Evolutionary conservation across 1,140 invertebrate species (phyloP), one percentile per base, ranked within the genome.

Genomic region (Micrasema minimum): DNA sequence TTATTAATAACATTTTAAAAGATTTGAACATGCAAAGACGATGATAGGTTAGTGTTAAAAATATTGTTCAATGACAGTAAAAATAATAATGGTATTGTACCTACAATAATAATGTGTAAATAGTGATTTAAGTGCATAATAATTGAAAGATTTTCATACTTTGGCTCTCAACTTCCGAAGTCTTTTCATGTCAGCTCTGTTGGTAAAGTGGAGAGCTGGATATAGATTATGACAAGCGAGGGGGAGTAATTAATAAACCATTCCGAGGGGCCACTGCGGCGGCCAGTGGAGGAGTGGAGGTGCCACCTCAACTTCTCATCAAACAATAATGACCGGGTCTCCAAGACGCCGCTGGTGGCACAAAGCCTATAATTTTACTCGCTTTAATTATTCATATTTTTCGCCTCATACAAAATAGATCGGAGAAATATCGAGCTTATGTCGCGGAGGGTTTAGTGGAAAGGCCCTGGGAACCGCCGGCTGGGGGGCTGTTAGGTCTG

Each of bases 341-440:
- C 45, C 11, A 31, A 65, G 62, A 50, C 62, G 22, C 46, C 62
- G 22, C 1, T 12, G 14, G 12, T 16, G 31, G 23, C 11, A 35
- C 31, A 51, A 46, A 66, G 48, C 65, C 66, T 61, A 69, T 69
- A 69, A 69, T 69, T 69, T 67, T 41, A 20, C 38, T 16, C 22
- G 48, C 1, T 14, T 67, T 67, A 67, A 55, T 55, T 67, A 67
- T 67, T 69, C 53, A 69, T 48, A 37, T 48, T 70, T n/a, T 70
- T 57, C 55, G 45, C 62, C 62, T 62, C 38, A 66, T 70, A 61
- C 55, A 66, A 70, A 69, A 73, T 73, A 70, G 26, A 73, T 66
- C 43, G 67, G 61, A 41, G 48, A 26, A 67, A 70, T 74, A 70
- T 70, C 62, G 55, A 67, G 43, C 66, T 50, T 38, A 22, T 38